Base-by-base conservation (phyloP, 1,140 invertebrate genomes). In the Papilio xuthus region DNA sequence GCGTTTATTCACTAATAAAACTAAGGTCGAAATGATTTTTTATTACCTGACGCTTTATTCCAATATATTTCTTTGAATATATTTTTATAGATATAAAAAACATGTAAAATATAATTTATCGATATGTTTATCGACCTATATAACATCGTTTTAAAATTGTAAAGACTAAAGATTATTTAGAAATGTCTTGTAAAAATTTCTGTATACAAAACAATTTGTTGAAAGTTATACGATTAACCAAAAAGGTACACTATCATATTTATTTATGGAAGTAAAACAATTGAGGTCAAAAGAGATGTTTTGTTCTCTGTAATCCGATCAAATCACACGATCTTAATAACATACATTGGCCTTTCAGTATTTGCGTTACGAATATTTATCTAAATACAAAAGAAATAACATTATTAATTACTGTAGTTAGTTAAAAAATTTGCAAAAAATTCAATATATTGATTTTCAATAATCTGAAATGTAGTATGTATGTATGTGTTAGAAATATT, bases 1-100 rank as follows among this genome's bases (percentile, higher is more conserved):
- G 23, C 47, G 50, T 53, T 72, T 44, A 44, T 72, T 72, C n/a
- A 20, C 9, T 47, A 42, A 72, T 72, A 72, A 72, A 72, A 72
- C 41, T 72, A 47, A 72, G 70, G 70, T 44, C 70, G n/a, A 47
- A 23, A 72, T 9, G 37, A n/a, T 71, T 71, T 72, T 20, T 44
- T 72, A 72, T 72, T 70, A 70, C 37, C 32, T 42, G 10, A 70
- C 41, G 13, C 15, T 4, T 13, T 70, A 70, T 70, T 70, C 8
- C 23, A 7, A 60, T 60, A 28, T 63, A 63, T 63, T 63, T 63
- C 60, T 63, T 63, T 28, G 60, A 63, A 63, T 28, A 26, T 3
- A 15, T 63, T 63, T 63, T 63, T 63, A 63, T 28, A 28, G 23
- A 28, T 60, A 60, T 26, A 63, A 63, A 23, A 50, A 63, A 63